These are phyloP conservation scores for Ephestia elutella DNA, from an alignment of 1,140 invertebrate species.

Conservation along the genomic window DNA sequence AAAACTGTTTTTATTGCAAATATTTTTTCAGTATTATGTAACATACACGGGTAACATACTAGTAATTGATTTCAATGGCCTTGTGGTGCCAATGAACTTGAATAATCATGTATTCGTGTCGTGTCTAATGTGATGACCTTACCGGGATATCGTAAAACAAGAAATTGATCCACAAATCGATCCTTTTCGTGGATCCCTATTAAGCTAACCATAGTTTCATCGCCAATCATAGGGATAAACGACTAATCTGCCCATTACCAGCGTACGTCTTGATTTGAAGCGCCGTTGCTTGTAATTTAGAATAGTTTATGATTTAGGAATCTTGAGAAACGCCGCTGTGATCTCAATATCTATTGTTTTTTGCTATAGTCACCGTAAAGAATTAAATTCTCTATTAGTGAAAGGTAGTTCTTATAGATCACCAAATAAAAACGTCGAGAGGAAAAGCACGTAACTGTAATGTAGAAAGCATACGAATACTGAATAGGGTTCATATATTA, in stretches of 20 bases:
- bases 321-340: neutral
- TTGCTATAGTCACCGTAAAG: neutral
- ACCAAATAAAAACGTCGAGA: too few species aligned
- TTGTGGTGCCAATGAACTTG: too few species aligned
- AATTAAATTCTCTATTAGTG: neutral
- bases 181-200: conserved; percentile 28
- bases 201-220: conserved; percentile 32
- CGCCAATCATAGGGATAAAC: conserved; percentile 26
- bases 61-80: too few species aligned
- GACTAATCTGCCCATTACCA: conserved; percentile 28
- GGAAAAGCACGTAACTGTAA: too few species aligned
- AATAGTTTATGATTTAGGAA: neutral
- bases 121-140: conserved; percentile 6
- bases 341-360: neutral
- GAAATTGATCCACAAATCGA: conserved; percentile 18
- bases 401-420: neutral
- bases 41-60: too few species aligned
- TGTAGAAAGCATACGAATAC: too few species aligned
- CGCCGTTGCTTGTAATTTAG: neutral
- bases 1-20: too few species aligned
- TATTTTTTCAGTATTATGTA: too few species aligned
- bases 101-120: too few species aligned
- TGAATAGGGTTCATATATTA: too few species aligned
- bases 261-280: conserved; percentile 9
- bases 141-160: conserved; percentile 11